Base-by-base conservation (phyloP, 2,113 vertebrate genomes). In the Corythornis vintsioides region DNA sequence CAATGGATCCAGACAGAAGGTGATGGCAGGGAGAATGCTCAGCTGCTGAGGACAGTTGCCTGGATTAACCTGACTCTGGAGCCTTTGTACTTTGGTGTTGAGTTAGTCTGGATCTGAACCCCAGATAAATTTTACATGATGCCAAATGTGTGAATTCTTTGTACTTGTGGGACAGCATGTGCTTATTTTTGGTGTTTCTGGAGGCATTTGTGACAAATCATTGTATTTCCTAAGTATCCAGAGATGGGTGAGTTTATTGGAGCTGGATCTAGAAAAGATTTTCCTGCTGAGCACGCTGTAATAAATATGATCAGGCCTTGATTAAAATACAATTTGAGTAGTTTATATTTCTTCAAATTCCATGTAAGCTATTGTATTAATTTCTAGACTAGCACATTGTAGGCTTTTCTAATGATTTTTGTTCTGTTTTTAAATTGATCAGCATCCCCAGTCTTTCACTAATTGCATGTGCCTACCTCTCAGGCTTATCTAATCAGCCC, bases 271-370 rank as follows among this genome's bases (percentile, higher is more conserved):
- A 3, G 57, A 17, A 7, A 55, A 71, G 70, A 50, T 28, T 38
- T 84, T 90, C 64, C 69, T 74, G 55, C 81, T 83, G 77, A 81
- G 45, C 69, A 63, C 18, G 4, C 43, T 71, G 64, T 50, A 60
- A 63, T 79, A 92, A 87, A 85, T 87, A 85, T 76, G 71, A 57
- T 45, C 15, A 76, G 35, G 24, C 63, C 40, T 65, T 69, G 59
- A 89, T 89, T 87, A 65, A 83, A 83, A 72, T 73, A 18, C 55
- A 55, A 43, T 89, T 91, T 8, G 4, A 33, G 10, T 53, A 40
- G 52, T 81, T 83, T 56, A 84, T 28, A 9, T 64, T 91, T 79
- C 56, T 74, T 29, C 4, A 5, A 61, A 40, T 74, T 78, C 53
- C 22, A 3, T 20, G 28, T 40, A 43, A 81, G 20, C 35, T 67